A percentile compares a stretch with the other conserved stretches of the same genome.
phyloP scores from a whole-genome alignment of 35 echinoderm and acorn worm genomes.

The Apostichopus japonicus region DNA sequence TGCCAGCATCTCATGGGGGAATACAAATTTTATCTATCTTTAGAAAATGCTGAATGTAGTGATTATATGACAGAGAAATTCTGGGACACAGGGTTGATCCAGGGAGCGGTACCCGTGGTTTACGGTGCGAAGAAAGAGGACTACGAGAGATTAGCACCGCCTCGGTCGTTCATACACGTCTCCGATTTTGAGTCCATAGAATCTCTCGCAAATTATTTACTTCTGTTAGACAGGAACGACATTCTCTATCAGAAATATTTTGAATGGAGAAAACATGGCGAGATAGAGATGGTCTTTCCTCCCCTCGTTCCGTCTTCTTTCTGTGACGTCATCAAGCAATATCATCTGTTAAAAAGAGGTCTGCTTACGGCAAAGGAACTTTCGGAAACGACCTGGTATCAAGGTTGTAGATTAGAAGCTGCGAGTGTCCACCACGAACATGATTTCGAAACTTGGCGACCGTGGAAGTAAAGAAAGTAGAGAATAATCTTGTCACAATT shows the following conservation, averaged over 20 bases:
- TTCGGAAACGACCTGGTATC: slow-evolving; percentile 68
- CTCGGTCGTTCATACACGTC: slow-evolving; percentile 78
- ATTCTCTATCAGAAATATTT: slow-evolving; percentile 70
- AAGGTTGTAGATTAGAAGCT: slow-evolving; percentile 56
- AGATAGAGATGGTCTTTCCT: slow-evolving; percentile 58
- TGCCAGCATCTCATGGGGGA: slow-evolving; percentile 79
- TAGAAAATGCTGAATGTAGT: slow-evolving; percentile 85
- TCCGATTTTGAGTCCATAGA: slow-evolving; percentile 74
- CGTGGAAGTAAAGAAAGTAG: slow-evolving; percentile 32
- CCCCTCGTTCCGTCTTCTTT: slow-evolving; percentile 59
- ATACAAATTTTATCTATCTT: slow-evolving; percentile 88
- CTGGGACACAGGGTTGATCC: slow-evolving; percentile 74
- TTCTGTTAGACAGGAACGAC: slow-evolving; percentile 64
- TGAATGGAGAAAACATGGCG: slow-evolving; percentile 72
- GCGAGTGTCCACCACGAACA: neutral
- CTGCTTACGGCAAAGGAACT: slow-evolving; percentile 24
- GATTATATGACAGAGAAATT: slow-evolving; percentile 85
- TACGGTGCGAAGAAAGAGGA: slow-evolving; percentile 72
- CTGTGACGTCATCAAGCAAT: slow-evolving; percentile 68
- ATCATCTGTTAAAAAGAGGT: slow-evolving; percentile 43
- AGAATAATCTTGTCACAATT: neutral
- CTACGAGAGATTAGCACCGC: slow-evolving; percentile 73
- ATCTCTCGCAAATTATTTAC: slow-evolving; percentile 70
- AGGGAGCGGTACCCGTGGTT: slow-evolving; percentile 74
- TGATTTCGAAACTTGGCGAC: slow-evolving; percentile 43